Evolutionary conservation across 2,888 invertebrate species (phyloP).

Genomic region (Trachelus tabidus): DNA sequence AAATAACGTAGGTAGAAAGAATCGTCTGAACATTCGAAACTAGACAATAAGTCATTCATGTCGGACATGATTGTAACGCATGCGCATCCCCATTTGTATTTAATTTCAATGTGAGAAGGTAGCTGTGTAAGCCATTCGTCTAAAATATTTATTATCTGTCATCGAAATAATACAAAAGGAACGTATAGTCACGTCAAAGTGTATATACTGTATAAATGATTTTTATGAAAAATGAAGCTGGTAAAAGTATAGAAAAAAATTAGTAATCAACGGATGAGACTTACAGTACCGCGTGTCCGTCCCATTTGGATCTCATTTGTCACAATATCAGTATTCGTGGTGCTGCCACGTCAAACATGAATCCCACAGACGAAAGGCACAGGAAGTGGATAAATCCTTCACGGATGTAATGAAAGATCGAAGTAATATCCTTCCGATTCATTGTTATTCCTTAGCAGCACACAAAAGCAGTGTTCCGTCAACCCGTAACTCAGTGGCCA

Average conservation of each 20-base stretch:
- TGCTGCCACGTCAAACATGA: background rate
- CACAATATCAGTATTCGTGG: conserved; percentile 1
- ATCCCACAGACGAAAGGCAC: background rate
- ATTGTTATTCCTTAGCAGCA: conserved; percentile 4
- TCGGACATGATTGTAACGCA: background rate
- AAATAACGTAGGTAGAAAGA: background rate
- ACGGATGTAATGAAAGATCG: background rate
- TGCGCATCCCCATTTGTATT: background rate
- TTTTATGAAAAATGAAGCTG: background rate
- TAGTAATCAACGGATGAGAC: background rate
- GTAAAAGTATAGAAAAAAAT: background rate
- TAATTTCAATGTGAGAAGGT: background rate
- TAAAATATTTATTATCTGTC: background rate
- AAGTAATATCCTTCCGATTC: conserved; percentile 4
- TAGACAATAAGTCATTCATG: background rate
- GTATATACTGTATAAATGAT: background rate
- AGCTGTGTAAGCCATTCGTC: background rate
- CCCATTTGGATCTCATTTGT: conserved; percentile 7
- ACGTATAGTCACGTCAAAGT: background rate
- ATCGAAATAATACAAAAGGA: background rate
- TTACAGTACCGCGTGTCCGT: background rate
- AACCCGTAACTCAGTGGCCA: conserved; percentile 19
- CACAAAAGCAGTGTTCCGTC: conserved; percentile 1
- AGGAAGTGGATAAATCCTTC: conserved; percentile 10
- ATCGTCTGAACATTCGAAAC: background rate